phyloP scores from a whole-genome alignment of 92 coral and sea anemone genomes.

The Phenganax subtilis region DNA sequence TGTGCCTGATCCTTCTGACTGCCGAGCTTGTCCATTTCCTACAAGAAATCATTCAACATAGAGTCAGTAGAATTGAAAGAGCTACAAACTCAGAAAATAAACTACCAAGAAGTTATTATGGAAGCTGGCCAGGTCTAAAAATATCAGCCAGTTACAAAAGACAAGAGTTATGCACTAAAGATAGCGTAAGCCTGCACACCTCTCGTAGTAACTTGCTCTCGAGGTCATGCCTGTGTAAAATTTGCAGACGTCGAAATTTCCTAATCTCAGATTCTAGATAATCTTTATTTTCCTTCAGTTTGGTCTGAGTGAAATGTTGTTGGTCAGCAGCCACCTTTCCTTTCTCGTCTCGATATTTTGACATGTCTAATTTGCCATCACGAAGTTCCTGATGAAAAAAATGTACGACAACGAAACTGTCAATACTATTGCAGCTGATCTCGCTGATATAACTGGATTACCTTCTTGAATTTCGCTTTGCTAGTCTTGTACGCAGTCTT shows the following conservation, averaged over 20 bases:
- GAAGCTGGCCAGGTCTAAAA: too few species aligned
- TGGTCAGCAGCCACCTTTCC: constrained; percentile 70
- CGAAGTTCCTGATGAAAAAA: constrained; percentile 25
- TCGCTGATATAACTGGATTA: constrained; percentile 14
- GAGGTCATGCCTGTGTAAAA: constrained; percentile 69
- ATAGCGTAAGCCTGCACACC: constrained; percentile 49
- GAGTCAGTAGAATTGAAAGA: too few species aligned
- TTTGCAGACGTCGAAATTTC: constrained; percentile 75
- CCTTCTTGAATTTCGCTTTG: constrained; percentile 67
- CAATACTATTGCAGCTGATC: neutral
- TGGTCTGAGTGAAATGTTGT: constrained; percentile 55
- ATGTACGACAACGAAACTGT: neutral
- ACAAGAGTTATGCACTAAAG: neutral
- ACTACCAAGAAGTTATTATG: too few species aligned
- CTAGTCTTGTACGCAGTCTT: constrained; percentile 90
- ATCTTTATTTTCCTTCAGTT: constrained; percentile 63
- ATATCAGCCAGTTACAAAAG: too few species aligned
- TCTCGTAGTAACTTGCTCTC: constrained; percentile 80
- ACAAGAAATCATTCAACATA: neutral
- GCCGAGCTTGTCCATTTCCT: constrained; percentile 94
- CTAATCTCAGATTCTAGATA: constrained; percentile 69
- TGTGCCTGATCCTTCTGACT: constrained; percentile 87
- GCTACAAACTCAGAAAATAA: too few species aligned
- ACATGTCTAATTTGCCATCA: constrained; percentile 39
- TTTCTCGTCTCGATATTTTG: constrained; percentile 81